Evolutionary conservation across 2,113 vertebrate genomes (phyloP).

Genomic region (Bufo bufo): DNA sequence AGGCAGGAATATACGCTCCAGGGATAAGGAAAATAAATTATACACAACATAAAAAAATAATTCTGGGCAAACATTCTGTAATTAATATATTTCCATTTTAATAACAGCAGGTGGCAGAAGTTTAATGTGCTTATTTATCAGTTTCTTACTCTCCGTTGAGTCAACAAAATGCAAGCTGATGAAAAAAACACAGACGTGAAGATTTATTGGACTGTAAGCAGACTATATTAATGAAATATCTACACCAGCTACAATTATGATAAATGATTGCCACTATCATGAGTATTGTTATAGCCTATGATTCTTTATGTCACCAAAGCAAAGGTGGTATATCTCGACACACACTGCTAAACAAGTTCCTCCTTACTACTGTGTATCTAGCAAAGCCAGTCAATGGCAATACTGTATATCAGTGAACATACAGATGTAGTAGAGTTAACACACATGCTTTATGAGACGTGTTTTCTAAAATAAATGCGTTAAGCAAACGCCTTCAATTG

Average conservation of each 20-base stretch:
- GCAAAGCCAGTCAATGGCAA: too few relatives aligned
- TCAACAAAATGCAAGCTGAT: slow-evolving; percentile 12
- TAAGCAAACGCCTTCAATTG: too few relatives aligned
- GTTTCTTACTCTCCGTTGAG: slow-evolving; percentile 4
- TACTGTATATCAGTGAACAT: too few relatives aligned
- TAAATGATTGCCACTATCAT: neutral
- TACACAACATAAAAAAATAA: neutral
- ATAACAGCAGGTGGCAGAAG: slow-evolving; percentile 31
- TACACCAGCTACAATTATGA: neutral
- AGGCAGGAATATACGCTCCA: neutral
- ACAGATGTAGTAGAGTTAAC: too few relatives aligned
- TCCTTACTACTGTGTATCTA: too few relatives aligned
- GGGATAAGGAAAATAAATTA: neutral
- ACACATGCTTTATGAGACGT: too few relatives aligned
- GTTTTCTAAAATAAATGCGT: too few relatives aligned
- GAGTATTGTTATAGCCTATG: neutral
- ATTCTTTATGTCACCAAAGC: neutral
- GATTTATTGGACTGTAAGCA: neutral
- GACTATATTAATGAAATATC: slow-evolving; percentile 6
- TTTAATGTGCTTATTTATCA: slow-evolving; percentile 48
- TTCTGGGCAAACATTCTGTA: neutral
- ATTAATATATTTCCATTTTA: slow-evolving; percentile 26
- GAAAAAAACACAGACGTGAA: slow-evolving; percentile 17
- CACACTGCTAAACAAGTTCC: neutral
- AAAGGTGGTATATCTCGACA: neutral